These are phyloP conservation scores for Rana temporaria DNA, from an alignment of 2,113 vertebrate species.

Conservation along the genomic window DNA sequence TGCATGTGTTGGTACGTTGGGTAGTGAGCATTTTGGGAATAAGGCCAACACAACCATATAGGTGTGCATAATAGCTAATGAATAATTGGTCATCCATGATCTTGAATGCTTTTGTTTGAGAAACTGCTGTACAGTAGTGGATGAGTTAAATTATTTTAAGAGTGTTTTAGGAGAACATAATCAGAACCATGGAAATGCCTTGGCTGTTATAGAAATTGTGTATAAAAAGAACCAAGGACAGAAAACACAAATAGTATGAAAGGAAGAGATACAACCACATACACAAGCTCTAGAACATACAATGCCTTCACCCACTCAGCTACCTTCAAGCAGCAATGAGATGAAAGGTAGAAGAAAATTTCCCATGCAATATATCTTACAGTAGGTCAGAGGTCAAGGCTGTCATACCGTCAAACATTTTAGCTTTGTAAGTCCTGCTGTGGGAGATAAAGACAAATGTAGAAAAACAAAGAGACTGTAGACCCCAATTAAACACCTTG, in stretches of 20 bases:
- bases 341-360: constrained; percentile 65
- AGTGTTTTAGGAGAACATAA: constrained; percentile 75
- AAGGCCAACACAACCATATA: too few species aligned
- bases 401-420: constrained; percentile 65
- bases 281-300: constrained; percentile 60
- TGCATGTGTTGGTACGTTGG: too few species aligned
- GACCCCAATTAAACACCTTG: constrained; percentile 59
- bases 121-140: background rate
- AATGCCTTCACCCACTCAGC: constrained; percentile 69
- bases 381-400: constrained; percentile 75
- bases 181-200: constrained; percentile 69
- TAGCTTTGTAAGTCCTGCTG: constrained; percentile 70
- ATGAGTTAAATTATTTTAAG: constrained; percentile 72
- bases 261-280: constrained; percentile 59
- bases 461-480: constrained; percentile 66
- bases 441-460: constrained; percentile 65
- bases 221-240: constrained; percentile 77
- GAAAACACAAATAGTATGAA: constrained; percentile 66
- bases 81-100: too few species aligned
- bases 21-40: too few species aligned
- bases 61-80: too few species aligned
- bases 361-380: constrained; percentile 66
- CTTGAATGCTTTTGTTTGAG: background rate
- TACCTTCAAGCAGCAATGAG: constrained; percentile 58
- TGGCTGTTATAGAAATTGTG: constrained; percentile 74